Evolutionary conservation across 2,888 invertebrate genomes (phyloP), one percentile per base, ranked within the genome.

Genomic region (Dastarcus helophoroides): DNA sequence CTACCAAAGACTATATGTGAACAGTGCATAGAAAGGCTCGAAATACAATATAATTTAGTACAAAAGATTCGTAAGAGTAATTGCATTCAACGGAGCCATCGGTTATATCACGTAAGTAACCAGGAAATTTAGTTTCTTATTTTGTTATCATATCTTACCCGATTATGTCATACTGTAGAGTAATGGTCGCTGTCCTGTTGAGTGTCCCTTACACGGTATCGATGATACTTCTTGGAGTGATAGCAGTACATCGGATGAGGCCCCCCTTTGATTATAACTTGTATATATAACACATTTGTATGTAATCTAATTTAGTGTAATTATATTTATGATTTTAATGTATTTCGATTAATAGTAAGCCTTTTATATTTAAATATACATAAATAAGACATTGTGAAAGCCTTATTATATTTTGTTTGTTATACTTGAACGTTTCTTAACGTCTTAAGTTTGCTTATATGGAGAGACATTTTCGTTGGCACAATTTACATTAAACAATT

Each of bases 1-100:
- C 57, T 80, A 37, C 80, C 80, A 23, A 80, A 80, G 64, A 79
- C 79, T 15, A 67, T 71, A 26, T 73, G 72, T 47, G 56, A 68
- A 37, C 62, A 64, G 37, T 73, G 73, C 46, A 66, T 71, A 36
- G 60, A 65, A 36, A 59, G 67, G 42, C 50, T 73, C 44, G 67
- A 69, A 44, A 57, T 61, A 14, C 69, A 69, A 42, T 67, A 66
- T 39, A 60, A 63, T 41, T 46, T 68, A 34, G 56, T 67, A 47
- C 60, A 64, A 38, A 64, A 63, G 49, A 64, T 68, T 32, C 56
- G 58, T 40, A 59, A 56, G 39, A 64, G 49, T 40, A 46, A 54
- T 31, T 47, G 44, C 19, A 50, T 57, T 22, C 53, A 55, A 32
- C 39, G 47, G 25, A 51, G 44, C 26, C 60, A 59, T 37, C 46